Percentiles rank a stretch among this genome's conserved stretches.
phyloP scores from a whole-genome alignment of 2,888 invertebrate genomes.

The Syrista parreyssii region DNA sequence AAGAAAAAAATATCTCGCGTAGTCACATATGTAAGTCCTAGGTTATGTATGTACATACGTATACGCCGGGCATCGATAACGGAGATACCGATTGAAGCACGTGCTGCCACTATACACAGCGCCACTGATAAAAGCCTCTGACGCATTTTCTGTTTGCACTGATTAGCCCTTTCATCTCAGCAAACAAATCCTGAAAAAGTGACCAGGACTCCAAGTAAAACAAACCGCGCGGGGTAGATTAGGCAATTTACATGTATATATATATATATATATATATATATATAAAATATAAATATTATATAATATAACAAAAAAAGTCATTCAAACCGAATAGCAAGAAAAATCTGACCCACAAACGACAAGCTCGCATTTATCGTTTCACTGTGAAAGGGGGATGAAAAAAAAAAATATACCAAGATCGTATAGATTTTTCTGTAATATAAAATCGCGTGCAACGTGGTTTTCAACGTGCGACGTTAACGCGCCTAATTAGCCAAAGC shows the following conservation, averaged over 20 bases:
- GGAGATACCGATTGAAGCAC: neutral
- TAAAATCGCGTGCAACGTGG: constrained; percentile 46
- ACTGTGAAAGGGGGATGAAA: neutral
- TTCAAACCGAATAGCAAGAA: neutral
- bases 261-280: neutral
- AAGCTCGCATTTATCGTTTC: neutral
- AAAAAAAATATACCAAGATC: neutral
- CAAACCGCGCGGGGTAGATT: neutral
- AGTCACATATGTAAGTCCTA: neutral
- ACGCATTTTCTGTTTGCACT: constrained; percentile 46
- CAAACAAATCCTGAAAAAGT: constrained; percentile 47
- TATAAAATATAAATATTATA: neutral
- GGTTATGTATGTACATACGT: neutral
- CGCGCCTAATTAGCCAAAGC: neutral
- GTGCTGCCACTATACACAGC: neutral
- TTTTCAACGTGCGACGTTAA: constrained; percentile 35
- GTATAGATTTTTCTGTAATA: neutral
- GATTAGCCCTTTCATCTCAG: constrained; percentile 48
- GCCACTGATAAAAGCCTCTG: constrained; percentile 20
- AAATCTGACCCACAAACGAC: neutral
- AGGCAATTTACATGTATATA: neutral
- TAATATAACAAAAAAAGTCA: too few relatives aligned
- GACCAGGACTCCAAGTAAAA: constrained; percentile 26
- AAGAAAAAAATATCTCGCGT: neutral
- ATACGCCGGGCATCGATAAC: neutral